Percentiles rank a stretch among this genome's conserved stretches.
These are phyloP conservation scores for Ancistrus triradiatus DNA, from an alignment of 2,113 vertebrate species.

Conservation along the genomic window DNA sequence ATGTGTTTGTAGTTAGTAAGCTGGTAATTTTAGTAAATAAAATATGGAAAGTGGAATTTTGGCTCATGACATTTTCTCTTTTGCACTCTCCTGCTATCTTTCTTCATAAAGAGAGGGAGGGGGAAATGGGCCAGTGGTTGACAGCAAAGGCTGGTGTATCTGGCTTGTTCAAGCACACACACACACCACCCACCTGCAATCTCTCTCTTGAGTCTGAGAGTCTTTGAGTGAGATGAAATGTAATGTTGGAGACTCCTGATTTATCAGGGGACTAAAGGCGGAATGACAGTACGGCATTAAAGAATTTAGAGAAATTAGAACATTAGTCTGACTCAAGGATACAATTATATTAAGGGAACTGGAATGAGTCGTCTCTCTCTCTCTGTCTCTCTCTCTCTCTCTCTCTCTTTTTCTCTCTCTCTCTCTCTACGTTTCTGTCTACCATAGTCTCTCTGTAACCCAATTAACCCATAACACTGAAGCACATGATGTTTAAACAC, in stretches of 20 bases:
- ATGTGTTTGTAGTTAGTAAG: too few species aligned
- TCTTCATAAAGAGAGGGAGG: slow-evolving; percentile 10
- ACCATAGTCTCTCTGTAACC: too few species aligned
- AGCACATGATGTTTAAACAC: not conserved
- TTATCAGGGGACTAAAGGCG: slow-evolving; percentile 6
- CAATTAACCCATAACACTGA: too few species aligned
- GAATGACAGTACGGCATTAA: slow-evolving; percentile 14
- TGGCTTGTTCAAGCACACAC: not conserved
- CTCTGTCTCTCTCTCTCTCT: not conserved
- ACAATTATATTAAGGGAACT: slow-evolving; percentile 16
- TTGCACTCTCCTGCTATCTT: slow-evolving; percentile 31
- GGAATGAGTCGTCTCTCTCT: not conserved
- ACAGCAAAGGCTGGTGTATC: slow-evolving; percentile 7
- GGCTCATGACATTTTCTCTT: slow-evolving; percentile 22
- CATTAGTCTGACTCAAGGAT: slow-evolving; percentile 2
- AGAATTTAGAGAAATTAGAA: slow-evolving; percentile 15
- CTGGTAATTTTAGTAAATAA: too few species aligned
- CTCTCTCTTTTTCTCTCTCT: not conserved
- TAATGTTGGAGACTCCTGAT: slow-evolving; percentile 6
- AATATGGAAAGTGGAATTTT: too few species aligned
- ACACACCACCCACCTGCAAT: slow-evolving; percentile 20
- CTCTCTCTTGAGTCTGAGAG: not conserved
- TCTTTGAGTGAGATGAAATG: slow-evolving; percentile 3
- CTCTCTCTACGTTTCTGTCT: too few species aligned
- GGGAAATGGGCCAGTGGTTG: slow-evolving; percentile 24